Evolutionary conservation across 2,888 invertebrate genomes (phyloP).

Genomic region (Pediacus dermestoides): DNA sequence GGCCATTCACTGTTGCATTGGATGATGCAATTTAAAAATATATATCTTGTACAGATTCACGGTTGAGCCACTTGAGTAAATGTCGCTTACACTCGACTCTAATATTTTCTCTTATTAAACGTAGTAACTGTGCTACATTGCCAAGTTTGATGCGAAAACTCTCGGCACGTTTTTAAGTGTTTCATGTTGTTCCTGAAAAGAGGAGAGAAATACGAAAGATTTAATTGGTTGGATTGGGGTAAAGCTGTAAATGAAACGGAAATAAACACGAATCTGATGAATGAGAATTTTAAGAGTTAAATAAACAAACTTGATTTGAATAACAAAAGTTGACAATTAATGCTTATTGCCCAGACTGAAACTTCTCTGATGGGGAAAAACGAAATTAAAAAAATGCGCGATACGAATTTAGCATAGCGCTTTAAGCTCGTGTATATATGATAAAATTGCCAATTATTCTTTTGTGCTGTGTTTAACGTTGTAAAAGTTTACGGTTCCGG

Average conservation of each 20-base stretch:
- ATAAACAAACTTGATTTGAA: constrained; percentile 14
- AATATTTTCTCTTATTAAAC: constrained; percentile 17
- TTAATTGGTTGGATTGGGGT: too few relatives aligned
- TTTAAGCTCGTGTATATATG: too few relatives aligned
- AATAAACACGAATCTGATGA: too few relatives aligned
- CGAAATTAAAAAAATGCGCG: too few relatives aligned
- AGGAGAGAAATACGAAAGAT: too few relatives aligned
- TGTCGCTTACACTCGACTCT: constrained; percentile 19
- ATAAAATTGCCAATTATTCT: too few relatives aligned
- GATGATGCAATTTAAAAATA: constrained; percentile 29
- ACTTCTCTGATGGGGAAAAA: too few relatives aligned
- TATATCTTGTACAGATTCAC: constrained; percentile 19
- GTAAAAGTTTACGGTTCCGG: too few relatives aligned
- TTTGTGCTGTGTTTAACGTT: too few relatives aligned
- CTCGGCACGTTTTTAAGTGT: constrained; percentile 15
- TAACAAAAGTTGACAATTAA: constrained; percentile 15
- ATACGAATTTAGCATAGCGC: too few relatives aligned
- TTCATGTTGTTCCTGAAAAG: constrained; percentile 12
- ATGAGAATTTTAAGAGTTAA: constrained; percentile 12
- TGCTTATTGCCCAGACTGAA: constrained; percentile 11
- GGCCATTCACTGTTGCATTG: constrained; percentile 25
- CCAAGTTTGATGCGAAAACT: constrained; percentile 12
- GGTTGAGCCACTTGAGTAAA: constrained; percentile 23
- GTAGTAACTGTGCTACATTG: constrained; percentile 11
- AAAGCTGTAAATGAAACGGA: too few relatives aligned